Evolutionary conservation across 2,888 invertebrate species (phyloP).

Genomic region (Vannuccia rotundouncinata): DNA sequence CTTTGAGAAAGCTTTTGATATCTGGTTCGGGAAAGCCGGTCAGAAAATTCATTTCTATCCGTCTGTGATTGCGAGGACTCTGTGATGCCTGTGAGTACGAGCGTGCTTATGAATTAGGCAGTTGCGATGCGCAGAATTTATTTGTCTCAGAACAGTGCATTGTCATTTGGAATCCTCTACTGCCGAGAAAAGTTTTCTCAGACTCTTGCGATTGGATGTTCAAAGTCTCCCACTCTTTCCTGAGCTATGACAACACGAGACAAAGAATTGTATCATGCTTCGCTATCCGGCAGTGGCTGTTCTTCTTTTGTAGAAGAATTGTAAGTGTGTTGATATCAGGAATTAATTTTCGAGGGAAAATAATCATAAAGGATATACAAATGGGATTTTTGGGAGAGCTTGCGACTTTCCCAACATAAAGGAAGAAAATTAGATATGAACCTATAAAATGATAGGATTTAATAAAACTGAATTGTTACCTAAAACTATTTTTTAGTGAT

Average conservation of each 20-base stretch:
- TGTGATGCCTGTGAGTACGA: too few species aligned
- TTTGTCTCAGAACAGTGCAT: neutral
- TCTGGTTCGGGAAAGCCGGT: neutral
- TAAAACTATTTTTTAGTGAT: too few species aligned
- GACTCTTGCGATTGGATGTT: conserved; percentile 16
- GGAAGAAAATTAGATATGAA: too few species aligned
- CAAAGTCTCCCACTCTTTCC: neutral
- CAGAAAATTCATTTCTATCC: neutral
- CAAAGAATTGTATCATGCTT: neutral
- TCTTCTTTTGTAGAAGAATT: too few species aligned
- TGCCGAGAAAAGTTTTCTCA: neutral
- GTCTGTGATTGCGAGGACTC: neutral
- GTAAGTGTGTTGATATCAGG: too few species aligned
- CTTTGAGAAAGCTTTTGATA: neutral
- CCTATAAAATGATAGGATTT: too few species aligned
- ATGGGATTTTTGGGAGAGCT: too few species aligned
- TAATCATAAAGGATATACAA: too few species aligned
- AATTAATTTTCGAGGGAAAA: too few species aligned
- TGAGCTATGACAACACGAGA: neutral
- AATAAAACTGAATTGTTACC: too few species aligned
- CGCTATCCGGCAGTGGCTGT: too few species aligned
- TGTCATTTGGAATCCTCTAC: neutral
- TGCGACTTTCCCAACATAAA: too few species aligned
- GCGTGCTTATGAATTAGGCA: neutral
- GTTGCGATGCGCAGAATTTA: neutral